Conservation (phyloP, 1,140 invertebrate species). For the Spodoptera litura region DNA sequence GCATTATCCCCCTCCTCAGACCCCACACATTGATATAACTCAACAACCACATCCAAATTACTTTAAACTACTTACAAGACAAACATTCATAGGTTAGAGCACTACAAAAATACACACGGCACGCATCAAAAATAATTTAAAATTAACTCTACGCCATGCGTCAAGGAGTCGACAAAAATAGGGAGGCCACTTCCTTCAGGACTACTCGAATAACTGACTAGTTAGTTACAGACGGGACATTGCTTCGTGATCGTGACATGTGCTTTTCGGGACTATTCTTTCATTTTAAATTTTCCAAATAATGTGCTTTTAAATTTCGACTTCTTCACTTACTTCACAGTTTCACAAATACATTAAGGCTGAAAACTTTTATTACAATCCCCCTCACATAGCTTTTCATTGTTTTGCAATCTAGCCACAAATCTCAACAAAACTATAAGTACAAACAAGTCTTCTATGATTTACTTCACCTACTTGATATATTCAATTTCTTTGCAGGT, state of each 20-base stretch:
- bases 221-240: conserved; percentile 8
- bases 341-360: too few relatives aligned
- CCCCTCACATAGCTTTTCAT: too few relatives aligned
- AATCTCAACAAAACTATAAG: too few relatives aligned
- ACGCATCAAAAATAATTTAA: conserved; percentile 73
- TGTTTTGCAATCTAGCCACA: too few relatives aligned
- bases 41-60: conserved; percentile 29
- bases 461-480: conserved; percentile 15
- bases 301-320: too few relatives aligned
- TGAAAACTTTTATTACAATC: too few relatives aligned
- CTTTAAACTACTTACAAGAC: conserved; percentile 49
- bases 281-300: too few relatives aligned
- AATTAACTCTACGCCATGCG: conserved; percentile 68
- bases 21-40: conserved; percentile 35
- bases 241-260: neutral
- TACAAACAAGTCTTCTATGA: neutral
- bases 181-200: conserved; percentile 61
- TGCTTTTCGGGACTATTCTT: neutral
- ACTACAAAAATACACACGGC: conserved; percentile 25
- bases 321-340: too few relatives aligned
- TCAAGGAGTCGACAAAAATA: conserved; percentile 72
- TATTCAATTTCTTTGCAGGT: conserved; percentile 29
- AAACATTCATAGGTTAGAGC: conserved; percentile 57
- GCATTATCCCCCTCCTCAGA: neutral
- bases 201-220: conserved; percentile 48